These are phyloP conservation scores for Hyperoplus lanceolatus DNA, from an alignment of 2,797 vertebrate species.

Conservation along the genomic window DNA sequence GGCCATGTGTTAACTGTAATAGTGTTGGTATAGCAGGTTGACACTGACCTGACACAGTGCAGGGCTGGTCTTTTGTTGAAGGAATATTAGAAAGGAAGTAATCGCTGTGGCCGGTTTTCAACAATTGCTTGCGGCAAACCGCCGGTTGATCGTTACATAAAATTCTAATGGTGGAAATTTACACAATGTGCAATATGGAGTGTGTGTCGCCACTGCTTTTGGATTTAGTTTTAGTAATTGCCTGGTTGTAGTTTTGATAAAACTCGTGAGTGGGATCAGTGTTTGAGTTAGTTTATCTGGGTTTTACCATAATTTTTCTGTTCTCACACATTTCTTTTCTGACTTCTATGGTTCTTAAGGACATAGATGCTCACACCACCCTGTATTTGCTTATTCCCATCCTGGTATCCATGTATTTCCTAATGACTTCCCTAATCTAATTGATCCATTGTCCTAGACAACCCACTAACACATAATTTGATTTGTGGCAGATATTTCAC, in stretches of 20 bases:
- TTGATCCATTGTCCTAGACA: constrained; percentile 32
- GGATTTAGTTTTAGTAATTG: neutral
- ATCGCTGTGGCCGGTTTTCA: constrained; percentile 29
- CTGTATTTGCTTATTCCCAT: constrained; percentile 39
- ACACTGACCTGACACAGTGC: constrained; percentile 19
- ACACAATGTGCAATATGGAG: constrained; percentile 2
- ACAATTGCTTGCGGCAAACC: neutral
- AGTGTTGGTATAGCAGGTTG: constrained; percentile 41
- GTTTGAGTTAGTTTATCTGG: neutral
- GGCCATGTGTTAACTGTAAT: constrained; percentile 52
- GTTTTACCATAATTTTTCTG: constrained; percentile 31
- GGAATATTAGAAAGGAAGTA: constrained; percentile 45
- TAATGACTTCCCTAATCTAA: constrained; percentile 44
- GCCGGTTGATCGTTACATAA: neutral
- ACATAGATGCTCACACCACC: constrained; percentile 65
- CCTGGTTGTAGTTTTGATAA: neutral
- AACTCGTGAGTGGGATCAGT: constrained; percentile 3
- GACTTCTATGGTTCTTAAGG: constrained; percentile 63
- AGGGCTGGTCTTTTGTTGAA: constrained; percentile 22
- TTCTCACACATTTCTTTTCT: constrained; percentile 28
- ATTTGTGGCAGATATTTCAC: constrained; percentile 14
- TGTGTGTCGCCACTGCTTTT: constrained; percentile 9
- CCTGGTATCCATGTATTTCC: constrained; percentile 25
- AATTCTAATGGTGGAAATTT: neutral
- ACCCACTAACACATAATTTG: constrained; percentile 30